Evolutionary conservation across 2,888 invertebrate genomes (phyloP).

Genomic region (Melieria picta): DNA sequence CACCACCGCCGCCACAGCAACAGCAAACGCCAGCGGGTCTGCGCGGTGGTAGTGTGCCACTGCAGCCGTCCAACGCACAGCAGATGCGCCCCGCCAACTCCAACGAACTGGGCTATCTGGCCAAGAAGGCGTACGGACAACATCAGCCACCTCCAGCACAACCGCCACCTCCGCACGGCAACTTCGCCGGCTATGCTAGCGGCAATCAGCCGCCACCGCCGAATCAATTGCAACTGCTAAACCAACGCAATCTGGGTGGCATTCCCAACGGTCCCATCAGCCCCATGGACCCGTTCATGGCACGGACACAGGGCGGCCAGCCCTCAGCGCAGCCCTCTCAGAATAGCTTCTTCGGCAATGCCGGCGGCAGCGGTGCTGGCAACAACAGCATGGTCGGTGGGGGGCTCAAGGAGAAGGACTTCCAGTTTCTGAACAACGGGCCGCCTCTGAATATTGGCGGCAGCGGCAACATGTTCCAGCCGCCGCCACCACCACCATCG

Average conservation of each 20-base stretch:
- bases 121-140: slow-evolving; percentile 56
- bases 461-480: slow-evolving; percentile 48
- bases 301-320: slow-evolving; percentile 39
- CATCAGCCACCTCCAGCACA: slow-evolving; percentile 49
- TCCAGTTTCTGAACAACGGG: slow-evolving; percentile 71
- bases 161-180: slow-evolving; percentile 40
- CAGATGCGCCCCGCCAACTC: slow-evolving; percentile 53
- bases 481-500: slow-evolving; percentile 43
- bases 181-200: slow-evolving; percentile 36
- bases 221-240: slow-evolving; percentile 53
- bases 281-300: slow-evolving; percentile 58
- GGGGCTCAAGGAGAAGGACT: slow-evolving; percentile 65
- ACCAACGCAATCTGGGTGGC: slow-evolving; percentile 56
- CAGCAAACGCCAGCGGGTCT: slow-evolving; percentile 45
- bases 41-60: slow-evolving; percentile 57
- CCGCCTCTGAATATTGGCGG: slow-evolving; percentile 53
- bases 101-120: slow-evolving; percentile 58
- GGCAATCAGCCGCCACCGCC: slow-evolving; percentile 45
- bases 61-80: slow-evolving; percentile 47
- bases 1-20: slow-evolving; percentile 46
- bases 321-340: slow-evolving; percentile 43
- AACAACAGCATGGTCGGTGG: slow-evolving; percentile 42
- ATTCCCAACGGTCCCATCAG: slow-evolving; percentile 64
- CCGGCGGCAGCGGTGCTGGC: slow-evolving; percentile 33
- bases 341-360: slow-evolving; percentile 44